Evolutionary conservation across 1,140 invertebrate genomes (phyloP), one percentile per base, ranked within the genome.

Genomic region (Microplitis mediator): DNA sequence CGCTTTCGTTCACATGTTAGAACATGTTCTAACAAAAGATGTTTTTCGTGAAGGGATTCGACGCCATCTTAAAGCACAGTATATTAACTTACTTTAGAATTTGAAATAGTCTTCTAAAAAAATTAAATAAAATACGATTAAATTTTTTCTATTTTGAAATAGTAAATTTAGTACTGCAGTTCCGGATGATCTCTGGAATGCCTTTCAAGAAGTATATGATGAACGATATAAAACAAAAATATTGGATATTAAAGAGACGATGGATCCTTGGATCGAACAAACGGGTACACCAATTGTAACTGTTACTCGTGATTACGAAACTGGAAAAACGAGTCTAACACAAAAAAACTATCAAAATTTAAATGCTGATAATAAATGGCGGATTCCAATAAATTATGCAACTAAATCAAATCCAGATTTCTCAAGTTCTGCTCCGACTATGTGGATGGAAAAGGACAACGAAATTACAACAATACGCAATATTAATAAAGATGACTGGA

Each of bases 121-220:
- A 23, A 2, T 23, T 3, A 60, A 31, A 56, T 56, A n/a, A 56
- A 1, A 16, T n/a, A 1, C 14, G 11, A 1, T 5, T 1, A 14
- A 16, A 16, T 16, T 32, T 9, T 61, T 1, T 16, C 8, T 23
- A 23, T 54, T 67, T 8, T 4, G 11, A 54, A 50, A 9, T 31
- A 90, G 89, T 74, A 82, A 86, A 23, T 93, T 91, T 77, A 77
- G 82, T 2, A 92, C 92, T 81, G 95, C 95, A 0, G 91, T 91
- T 63, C 94, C 96, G 85, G 92, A 96, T 78, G 93, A 97, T 83
- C 86, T 97, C 0, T 97, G 94, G 94, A 78, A 85, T 8, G 89
- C 92, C 32, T 84, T 97, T 50, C 89, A 88, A 4, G 78, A 87
- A 69, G 87, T 88, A 78, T 88, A 84, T 56, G 82, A 88, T 69